Evolutionary conservation across 1,140 invertebrate species (phyloP).

Genomic region (Drosophila chauvacae): DNA sequence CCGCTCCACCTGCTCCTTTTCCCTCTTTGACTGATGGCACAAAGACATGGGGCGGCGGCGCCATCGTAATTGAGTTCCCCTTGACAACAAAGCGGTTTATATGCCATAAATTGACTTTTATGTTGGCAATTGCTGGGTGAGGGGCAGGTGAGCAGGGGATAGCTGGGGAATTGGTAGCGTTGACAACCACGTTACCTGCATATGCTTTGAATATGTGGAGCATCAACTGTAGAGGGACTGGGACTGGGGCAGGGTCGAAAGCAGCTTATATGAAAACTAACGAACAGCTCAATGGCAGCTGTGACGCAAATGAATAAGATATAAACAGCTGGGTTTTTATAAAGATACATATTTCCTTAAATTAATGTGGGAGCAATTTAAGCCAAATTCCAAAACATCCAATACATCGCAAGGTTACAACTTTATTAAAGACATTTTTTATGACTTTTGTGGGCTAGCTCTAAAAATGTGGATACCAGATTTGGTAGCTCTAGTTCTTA

Average conservation of each 20-base stretch:
- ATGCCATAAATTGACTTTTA: slow-evolving; percentile 75
- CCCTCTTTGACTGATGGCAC: slow-evolving; percentile 19
- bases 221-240: slow-evolving; percentile 8
- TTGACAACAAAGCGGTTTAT: slow-evolving; percentile 78
- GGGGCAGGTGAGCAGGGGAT: neutral
- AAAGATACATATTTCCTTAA: no score
- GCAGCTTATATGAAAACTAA: slow-evolving; percentile 66
- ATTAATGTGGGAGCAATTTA: neutral
- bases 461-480: neutral
- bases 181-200: slow-evolving; percentile 44
- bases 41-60: slow-evolving; percentile 11
- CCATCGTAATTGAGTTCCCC: slow-evolving; percentile 60
- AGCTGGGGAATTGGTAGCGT: slow-evolving; percentile 25
- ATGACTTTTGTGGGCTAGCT: neutral
- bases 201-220: slow-evolving; percentile 60
- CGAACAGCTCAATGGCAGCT: slow-evolving; percentile 40
- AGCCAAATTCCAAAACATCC: neutral
- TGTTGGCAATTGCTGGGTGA: slow-evolving; percentile 38
- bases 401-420: neutral
- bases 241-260: slow-evolving; percentile 23
- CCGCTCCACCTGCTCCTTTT: neutral
- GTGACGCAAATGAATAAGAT: slow-evolving; percentile 5
- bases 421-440: neutral
- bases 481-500: neutral
- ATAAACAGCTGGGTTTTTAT: slow-evolving; percentile 2